Evolutionary conservation across 2,888 invertebrate genomes (phyloP).

Genomic region (Xanthorhoe spadicearia): DNA sequence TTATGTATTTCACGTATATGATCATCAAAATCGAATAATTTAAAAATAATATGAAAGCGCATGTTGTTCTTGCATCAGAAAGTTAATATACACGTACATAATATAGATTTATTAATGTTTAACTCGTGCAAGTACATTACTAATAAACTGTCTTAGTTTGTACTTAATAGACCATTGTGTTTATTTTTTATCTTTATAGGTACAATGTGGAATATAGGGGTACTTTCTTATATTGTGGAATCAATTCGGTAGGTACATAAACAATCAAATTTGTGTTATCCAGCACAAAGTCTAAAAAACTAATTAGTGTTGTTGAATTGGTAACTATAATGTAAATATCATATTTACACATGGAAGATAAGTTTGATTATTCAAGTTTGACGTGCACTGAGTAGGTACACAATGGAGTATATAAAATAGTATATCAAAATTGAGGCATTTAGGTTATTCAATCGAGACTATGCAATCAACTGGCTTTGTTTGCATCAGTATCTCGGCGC

Average conservation of each 20-base stretch:
- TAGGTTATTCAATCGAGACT: conserved; percentile 37
- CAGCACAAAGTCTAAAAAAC: conserved; percentile 18
- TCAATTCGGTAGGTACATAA: not conserved
- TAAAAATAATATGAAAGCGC: conserved; percentile 37
- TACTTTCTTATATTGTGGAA: too few species aligned
- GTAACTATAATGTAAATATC: not conserved
- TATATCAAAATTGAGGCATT: conserved; percentile 22
- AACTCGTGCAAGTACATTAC: not conserved
- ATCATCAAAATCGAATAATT: conserved; percentile 7
- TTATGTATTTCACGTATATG: not conserved
- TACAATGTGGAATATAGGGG: not conserved
- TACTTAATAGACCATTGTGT: not conserved
- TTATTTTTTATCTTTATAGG: not conserved
- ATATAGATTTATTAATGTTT: not conserved
- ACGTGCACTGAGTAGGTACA: conserved; percentile 9
- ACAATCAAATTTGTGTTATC: conserved; percentile 29
- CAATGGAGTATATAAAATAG: conserved; percentile 5
- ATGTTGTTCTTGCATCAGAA: conserved; percentile 48
- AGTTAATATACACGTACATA: conserved; percentile 10
- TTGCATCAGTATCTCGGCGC: conserved; percentile 19
- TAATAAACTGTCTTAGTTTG: not conserved
- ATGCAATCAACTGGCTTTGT: conserved; percentile 27
- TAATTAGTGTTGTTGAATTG: not conserved
- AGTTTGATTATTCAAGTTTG: conserved; percentile 15
- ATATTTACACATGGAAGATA: conserved; percentile 3